A percentile compares a stretch with the other conserved stretches of the same genome.
phyloP scores from a whole-genome alignment of 2,888 invertebrate genomes.

The Parnassius orleans region DNA sequence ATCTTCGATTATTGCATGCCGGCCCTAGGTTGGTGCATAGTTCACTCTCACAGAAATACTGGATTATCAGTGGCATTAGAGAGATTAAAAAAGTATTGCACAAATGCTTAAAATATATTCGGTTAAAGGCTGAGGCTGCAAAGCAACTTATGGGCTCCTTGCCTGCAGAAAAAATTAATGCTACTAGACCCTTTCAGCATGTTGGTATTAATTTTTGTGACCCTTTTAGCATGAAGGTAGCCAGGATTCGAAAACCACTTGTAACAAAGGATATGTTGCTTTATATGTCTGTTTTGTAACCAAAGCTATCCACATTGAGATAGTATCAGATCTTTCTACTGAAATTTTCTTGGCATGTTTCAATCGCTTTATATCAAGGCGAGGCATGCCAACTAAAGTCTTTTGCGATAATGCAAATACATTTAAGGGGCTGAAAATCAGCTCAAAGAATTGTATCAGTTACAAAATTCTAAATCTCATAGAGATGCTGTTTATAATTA shows the following conservation, averaged over 20 bases:
- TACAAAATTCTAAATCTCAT: conserved; percentile 18
- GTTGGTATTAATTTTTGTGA: conserved; percentile 3
- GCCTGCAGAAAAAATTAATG: background rate
- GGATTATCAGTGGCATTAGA: background rate
- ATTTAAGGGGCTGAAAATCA: conserved; percentile 29
- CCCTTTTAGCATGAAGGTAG: conserved; percentile 13
- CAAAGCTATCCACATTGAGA: conserved; percentile 14
- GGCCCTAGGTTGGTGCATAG: conserved; percentile 1
- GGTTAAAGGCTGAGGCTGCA: background rate
- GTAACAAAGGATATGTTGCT: conserved; percentile 26
- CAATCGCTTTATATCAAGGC: conserved; percentile 28
- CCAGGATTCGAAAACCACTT: conserved; percentile 22
- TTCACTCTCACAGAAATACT: background rate
- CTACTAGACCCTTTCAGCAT: background rate
- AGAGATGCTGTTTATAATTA: conserved; percentile 12
- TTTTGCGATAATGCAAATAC: conserved; percentile 32
- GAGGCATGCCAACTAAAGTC: conserved; percentile 26
- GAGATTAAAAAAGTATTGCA: background rate
- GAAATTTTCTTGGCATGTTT: conserved; percentile 29
- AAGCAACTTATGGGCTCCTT: conserved; percentile 1
- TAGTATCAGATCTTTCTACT: conserved; percentile 22
- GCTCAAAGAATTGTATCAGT: conserved; percentile 26
- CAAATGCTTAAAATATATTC: background rate
- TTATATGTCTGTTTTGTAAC: conserved; percentile 28
- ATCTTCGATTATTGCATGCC: background rate